These are phyloP conservation scores for Chrysolina oricalcia DNA, from an alignment of 2,888 invertebrate genomes.

Conservation along the genomic window DNA sequence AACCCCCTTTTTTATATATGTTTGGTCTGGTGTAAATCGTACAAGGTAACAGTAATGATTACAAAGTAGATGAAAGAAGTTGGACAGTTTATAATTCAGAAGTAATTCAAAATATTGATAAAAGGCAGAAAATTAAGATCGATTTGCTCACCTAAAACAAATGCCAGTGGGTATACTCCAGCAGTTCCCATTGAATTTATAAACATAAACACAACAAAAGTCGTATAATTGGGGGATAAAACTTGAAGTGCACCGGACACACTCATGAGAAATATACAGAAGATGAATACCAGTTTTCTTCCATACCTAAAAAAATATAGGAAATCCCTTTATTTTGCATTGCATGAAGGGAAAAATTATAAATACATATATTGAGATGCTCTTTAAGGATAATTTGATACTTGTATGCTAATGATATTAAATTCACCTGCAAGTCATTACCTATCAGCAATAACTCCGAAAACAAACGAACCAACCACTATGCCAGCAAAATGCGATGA, in stretches of 20 bases:
- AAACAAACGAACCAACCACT: slow-evolving; percentile 76
- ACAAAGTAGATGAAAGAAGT: too few relatives aligned
- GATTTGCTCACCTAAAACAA: slow-evolving; percentile 72
- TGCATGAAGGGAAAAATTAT: background rate
- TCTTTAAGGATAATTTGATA: too few relatives aligned
- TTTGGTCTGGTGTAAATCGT: too few relatives aligned
- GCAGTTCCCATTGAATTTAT: slow-evolving; percentile 77
- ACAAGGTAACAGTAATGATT: too few relatives aligned
- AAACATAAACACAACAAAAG: slow-evolving; percentile 74
- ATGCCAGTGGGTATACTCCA: slow-evolving; percentile 77
- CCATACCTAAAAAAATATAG: slow-evolving; percentile 76
- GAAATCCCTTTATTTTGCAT: too few relatives aligned
- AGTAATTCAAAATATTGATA: background rate
- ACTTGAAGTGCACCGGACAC: slow-evolving; percentile 75
- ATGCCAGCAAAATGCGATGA: slow-evolving; percentile 79
- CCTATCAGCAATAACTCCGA: slow-evolving; percentile 78
- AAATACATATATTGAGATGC: background rate
- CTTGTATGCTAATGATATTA: background rate
- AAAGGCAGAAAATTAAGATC: too few relatives aligned
- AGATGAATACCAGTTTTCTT: slow-evolving; percentile 75
- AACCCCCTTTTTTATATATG: too few relatives aligned
- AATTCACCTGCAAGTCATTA: slow-evolving; percentile 56
- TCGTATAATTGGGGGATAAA: slow-evolving; percentile 73
- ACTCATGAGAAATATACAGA: slow-evolving; percentile 76
- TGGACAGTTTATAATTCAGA: background rate